Base-by-base conservation (phyloP, 2,888 invertebrate species). In the Lumbricus terrestris region DNA sequence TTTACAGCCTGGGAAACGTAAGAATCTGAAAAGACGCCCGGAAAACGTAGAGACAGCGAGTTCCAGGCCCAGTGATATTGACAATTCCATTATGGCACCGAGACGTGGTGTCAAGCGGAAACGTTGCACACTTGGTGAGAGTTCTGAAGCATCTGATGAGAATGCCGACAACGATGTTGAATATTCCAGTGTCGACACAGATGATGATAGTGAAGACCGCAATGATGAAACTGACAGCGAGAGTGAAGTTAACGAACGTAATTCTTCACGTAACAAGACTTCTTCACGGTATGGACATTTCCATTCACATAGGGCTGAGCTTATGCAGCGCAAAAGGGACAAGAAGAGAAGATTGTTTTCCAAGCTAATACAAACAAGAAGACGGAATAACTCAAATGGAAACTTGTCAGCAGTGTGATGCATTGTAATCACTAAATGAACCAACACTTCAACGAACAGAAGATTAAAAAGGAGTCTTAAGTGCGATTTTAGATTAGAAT, bases 301-400 rank as follows among this genome's bases (percentile, higher is more conserved):
- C 35, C 34, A 85, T 34, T 85, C 85, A 20, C 85, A 6, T 23
- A 85, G 85, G 35, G 85, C 85, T 85, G 18, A 34, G 29, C 85
- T 85, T 4, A 85, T 85, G 85, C 85, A 85, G 23, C 85, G 35
- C 85, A 85, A 23, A 85, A 85, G 85, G n/a, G 85, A 85, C 15
- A 20, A 37, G n/a, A 34, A 85, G 85, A 34, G 34, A 35, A 85
- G 34, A 35, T 23, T 35, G 35, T 85, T 85, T 35, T 18, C 85
- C 29, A 85, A 85, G 85, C 8, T 85, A 37, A 35, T 35, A 37
- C 20, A 85, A 85, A 35, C 37, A 85, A 85, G 85, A 85, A 85
- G 35, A 37, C 34, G 85, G n/a, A 34, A 85, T 23, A 85, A 85
- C 37, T 37, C 34, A 20, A 37, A 35, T 37, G 37, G 85, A 85